phyloP scores from a whole-genome alignment of 2,113 vertebrate species.

The Phylloscopus trochilus region DNA sequence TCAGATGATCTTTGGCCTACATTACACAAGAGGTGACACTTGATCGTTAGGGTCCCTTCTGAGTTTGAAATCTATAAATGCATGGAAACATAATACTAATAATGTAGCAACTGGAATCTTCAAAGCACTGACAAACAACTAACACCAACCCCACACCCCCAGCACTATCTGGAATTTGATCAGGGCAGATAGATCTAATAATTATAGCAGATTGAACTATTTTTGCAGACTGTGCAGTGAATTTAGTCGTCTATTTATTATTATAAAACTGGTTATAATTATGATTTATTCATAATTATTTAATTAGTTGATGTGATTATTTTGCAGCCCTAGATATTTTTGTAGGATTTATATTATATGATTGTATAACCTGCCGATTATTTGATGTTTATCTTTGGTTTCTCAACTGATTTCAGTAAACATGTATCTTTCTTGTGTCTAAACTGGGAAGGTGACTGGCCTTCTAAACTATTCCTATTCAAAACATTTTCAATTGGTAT shows the following conservation, averaged over 20 bases:
- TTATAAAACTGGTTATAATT: neutral
- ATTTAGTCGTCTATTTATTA: neutral
- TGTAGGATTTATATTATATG: neutral
- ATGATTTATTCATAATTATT: neutral
- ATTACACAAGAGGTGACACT: neutral
- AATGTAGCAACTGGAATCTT: neutral
- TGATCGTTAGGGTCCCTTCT: neutral
- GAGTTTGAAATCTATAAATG: neutral
- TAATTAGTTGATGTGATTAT: neutral
- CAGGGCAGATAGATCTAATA: neutral
- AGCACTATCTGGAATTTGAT: neutral
- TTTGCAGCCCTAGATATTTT: neutral
- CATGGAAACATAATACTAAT: neutral
- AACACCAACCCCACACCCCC: fast-evolving
- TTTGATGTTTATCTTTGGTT: neutral
- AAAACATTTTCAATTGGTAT: neutral
- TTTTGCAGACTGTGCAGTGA: neutral
- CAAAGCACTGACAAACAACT: neutral
- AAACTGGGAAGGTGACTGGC: neutral
- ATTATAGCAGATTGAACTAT: neutral
- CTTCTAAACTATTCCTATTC: neutral
- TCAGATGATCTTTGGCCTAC: neutral
- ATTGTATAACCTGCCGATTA: neutral
- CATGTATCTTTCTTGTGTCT: neutral
- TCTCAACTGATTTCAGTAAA: neutral